Percentiles rank a stretch among this genome's conserved stretches.
These are phyloP conservation scores for Monoplex corrugatus DNA, from an alignment of 2,888 invertebrate genomes.

Conservation along the genomic window DNA sequence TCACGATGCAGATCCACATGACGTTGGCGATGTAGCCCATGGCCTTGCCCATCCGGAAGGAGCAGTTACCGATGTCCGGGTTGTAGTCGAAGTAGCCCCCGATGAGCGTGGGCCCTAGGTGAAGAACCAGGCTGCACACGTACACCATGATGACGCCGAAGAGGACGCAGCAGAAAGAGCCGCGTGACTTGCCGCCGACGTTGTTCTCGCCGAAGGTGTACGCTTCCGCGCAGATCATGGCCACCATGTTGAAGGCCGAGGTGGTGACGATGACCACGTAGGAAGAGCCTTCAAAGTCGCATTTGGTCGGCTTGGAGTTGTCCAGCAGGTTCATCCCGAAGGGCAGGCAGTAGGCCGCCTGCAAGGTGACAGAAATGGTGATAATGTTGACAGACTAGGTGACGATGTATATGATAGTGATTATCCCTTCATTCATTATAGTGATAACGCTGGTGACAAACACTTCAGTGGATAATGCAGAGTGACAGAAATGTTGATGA, in stretches of 20 bases:
- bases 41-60: conserved; percentile 79
- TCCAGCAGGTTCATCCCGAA: conserved; percentile 78
- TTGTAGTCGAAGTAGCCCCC: conserved; percentile 81
- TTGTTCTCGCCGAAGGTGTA: conserved; percentile 80
- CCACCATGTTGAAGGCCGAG: conserved; percentile 81
- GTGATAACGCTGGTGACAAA: no score
- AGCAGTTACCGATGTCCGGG: conserved; percentile 80
- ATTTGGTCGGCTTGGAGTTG: conserved; percentile 73
- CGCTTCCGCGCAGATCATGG: conserved; percentile 81
- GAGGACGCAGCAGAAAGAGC: conserved; percentile 79
- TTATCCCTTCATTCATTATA: no score
- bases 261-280: conserved; percentile 80
- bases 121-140: no score
- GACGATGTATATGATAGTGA: no score
- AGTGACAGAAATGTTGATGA: no score
- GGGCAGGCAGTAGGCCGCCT: conserved; percentile 72
- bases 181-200: conserved; percentile 75
- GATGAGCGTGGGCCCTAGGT: conserved; percentile 81
- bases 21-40: conserved; percentile 80
- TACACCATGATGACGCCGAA: conserved; percentile 80
- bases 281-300: conserved; percentile 77
- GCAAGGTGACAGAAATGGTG: background rate
- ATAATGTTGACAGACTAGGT: no score
- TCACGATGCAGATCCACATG: conserved; percentile 81
- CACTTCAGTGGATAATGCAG: no score